Conservation (phyloP, 1,140 invertebrate genomes). For the Sinella curviseta region DNA sequence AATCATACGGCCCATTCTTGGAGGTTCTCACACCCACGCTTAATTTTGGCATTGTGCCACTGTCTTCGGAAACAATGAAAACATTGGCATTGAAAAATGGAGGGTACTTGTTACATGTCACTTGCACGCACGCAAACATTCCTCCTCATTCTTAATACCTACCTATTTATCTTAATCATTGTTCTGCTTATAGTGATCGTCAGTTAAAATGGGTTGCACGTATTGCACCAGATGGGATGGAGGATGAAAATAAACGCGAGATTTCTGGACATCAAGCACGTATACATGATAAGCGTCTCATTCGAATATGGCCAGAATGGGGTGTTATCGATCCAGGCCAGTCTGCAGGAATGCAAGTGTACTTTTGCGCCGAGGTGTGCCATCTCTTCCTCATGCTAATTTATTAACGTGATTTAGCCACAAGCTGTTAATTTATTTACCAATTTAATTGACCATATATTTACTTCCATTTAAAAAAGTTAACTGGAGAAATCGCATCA, state of each 20-base stretch:
- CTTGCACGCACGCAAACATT: not conserved
- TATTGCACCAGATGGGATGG: not conserved
- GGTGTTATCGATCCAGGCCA: conserved; percentile 27
- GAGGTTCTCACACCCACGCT: conserved; percentile 30
- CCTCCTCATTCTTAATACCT: not conserved
- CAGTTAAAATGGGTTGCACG: conserved; percentile 25
- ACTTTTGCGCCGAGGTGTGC: conserved; percentile 8
- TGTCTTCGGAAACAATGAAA: conserved; percentile 27
- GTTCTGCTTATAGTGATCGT: not conserved
- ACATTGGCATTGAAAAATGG: conserved; percentile 30
- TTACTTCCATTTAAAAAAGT: not conserved
- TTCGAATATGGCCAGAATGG: conserved; percentile 36
- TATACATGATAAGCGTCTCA: not conserved
- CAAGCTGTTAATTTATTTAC: no score
- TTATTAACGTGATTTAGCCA: no score
- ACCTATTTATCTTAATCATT: no score
- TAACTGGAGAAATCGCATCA: not conserved
- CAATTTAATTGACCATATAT: no score
- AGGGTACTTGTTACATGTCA: no score
- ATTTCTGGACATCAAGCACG: not conserved
- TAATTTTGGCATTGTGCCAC: conserved; percentile 31
- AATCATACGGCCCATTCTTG: conserved; percentile 5
- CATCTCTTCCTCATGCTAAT: no score
- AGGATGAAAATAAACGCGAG: conserved; percentile 12
- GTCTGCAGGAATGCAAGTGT: conserved; percentile 28